A percentile compares a stretch with the other conserved stretches of the same genome.
Conservation (phyloP, 2,797 vertebrate species). For the Mallotus villosus region DNA sequence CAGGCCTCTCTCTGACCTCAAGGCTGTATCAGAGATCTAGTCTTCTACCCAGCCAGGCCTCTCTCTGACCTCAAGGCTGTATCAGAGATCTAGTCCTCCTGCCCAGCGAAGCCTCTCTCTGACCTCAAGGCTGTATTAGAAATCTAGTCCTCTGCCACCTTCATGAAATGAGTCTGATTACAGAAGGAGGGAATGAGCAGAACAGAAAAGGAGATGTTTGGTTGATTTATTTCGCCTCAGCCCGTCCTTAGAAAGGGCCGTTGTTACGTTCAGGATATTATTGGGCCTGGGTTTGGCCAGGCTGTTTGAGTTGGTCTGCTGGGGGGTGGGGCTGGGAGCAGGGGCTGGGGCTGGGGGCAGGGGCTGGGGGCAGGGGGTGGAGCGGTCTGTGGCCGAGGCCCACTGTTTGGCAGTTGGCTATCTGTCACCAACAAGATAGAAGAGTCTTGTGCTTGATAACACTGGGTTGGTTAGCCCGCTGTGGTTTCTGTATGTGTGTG, state of each 20-base stretch:
- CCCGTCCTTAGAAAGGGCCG: not conserved
- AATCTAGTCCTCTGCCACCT: conserved; percentile 8
- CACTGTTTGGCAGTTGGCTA: too few species aligned
- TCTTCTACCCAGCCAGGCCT: not conserved
- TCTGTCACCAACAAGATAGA: too few species aligned
- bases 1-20: too few species aligned
- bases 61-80: not conserved
- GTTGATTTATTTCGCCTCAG: not conserved
- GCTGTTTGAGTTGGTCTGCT: conserved; percentile 30
- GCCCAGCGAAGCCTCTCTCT: too few species aligned
- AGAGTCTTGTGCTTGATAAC: too few species aligned
- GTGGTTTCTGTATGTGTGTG: too few species aligned
- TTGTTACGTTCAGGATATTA: conserved; percentile 14
- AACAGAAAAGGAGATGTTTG: conserved; percentile 2
- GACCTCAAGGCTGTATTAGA: not conserved
- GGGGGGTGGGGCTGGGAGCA: not conserved
- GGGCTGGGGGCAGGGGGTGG: not conserved
- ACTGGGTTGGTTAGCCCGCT: too few species aligned
- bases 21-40: not conserved
- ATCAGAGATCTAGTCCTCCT: not conserved
- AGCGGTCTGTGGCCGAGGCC: too few species aligned
- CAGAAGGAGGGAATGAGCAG: conserved; percentile 23
- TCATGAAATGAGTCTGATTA: conserved; percentile 33
- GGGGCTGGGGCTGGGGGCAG: not conserved
- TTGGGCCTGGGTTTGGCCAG: conserved; percentile 22